phyloP scores from a whole-genome alignment of 37 sponge, comb jelly and placozoan species.

The Ianthella basta region DNA sequence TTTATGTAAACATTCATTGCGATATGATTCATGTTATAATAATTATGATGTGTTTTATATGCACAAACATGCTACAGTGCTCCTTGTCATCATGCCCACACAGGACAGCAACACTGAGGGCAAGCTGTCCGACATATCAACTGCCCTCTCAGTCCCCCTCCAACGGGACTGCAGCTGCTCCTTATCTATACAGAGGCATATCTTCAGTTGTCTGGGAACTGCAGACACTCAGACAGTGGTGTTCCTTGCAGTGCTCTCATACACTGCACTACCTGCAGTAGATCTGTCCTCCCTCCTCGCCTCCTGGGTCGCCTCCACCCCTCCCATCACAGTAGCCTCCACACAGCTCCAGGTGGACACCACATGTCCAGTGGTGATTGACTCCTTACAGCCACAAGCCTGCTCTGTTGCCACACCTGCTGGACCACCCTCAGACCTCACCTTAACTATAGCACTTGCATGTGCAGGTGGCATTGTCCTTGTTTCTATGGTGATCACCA shows the following conservation, averaged over 20 bases:
- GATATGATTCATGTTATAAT: too few relatives aligned
- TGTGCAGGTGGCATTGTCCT: background rate
- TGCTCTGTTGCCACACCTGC: background rate
- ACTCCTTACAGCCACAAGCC: background rate
- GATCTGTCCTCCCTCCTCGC: background rate
- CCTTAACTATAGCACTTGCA: background rate
- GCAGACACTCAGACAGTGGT: background rate
- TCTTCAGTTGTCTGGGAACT: conserved; percentile 5
- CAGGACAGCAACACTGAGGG: background rate
- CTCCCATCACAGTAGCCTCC: background rate
- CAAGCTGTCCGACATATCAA: background rate
- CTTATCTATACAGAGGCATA: too few relatives aligned
- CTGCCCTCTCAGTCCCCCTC: too few relatives aligned
- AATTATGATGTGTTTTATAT: too few relatives aligned
- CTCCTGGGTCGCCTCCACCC: background rate
- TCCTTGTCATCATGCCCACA: background rate
- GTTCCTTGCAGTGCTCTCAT: background rate
- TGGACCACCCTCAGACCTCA: background rate
- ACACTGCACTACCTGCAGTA: background rate
- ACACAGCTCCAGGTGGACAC: background rate
- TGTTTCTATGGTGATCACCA: too few relatives aligned
- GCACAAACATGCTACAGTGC: too few relatives aligned
- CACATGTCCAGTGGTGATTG: background rate
- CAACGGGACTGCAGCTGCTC: too few relatives aligned
- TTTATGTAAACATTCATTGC: too few relatives aligned